These are phyloP conservation scores for Pseudorasbora parva DNA, from an alignment of 2,113 vertebrate genomes.

Conservation along the genomic window DNA sequence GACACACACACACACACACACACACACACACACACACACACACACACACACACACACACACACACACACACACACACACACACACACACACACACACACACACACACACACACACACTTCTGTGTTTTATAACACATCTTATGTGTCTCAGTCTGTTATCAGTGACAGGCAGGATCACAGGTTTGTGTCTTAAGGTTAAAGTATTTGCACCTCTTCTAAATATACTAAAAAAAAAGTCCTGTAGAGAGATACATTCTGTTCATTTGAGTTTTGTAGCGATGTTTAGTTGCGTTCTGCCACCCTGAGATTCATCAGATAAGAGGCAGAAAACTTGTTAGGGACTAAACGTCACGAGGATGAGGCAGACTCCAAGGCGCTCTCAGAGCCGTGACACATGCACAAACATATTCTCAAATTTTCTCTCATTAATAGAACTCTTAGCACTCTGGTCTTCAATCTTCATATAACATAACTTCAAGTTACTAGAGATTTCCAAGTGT, in stretches of 20 bases:
- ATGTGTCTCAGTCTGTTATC: background rate
- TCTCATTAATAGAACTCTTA: background rate
- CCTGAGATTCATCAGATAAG: conserved; percentile 51
- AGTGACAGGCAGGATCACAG: background rate
- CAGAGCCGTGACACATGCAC: background rate
- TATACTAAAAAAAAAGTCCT: too few relatives aligned
- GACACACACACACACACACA: background rate
- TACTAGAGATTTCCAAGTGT: background rate
- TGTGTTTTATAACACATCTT: too few relatives aligned
- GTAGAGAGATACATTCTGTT: conserved; percentile 35
- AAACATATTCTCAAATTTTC: background rate
- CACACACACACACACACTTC: background rate
- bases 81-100: background rate
- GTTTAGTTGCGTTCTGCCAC: conserved; percentile 53
- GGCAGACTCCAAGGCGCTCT: conserved; percentile 54
- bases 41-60: background rate
- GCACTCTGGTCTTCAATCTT: background rate
- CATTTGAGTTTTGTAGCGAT: conserved; percentile 41
- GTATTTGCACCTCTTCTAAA: conserved; percentile 15
- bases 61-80: background rate
- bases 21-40: background rate
- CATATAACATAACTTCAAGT: background rate
- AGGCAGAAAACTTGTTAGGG: conserved; percentile 47
- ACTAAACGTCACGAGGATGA: conserved; percentile 33
- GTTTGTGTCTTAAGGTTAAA: conserved; percentile 19